Percentiles rank a stretch among this genome's conserved stretches.
Evolutionary conservation across 1,140 invertebrate genomes (phyloP).

Genomic region (Drosophila paulistorum): DNA sequence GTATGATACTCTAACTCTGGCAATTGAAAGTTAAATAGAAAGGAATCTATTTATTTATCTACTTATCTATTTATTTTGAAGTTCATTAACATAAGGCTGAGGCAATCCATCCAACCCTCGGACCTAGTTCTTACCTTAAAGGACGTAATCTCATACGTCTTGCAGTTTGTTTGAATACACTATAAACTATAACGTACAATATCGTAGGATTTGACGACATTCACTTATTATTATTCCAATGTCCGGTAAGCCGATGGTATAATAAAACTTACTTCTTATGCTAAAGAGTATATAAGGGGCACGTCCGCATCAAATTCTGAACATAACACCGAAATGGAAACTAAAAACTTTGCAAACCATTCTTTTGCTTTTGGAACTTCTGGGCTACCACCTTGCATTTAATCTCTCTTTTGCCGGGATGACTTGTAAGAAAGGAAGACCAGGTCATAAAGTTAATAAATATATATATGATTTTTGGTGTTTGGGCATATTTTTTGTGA

Average conservation of each 20-base stretch:
- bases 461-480: slow-evolving; percentile 15
- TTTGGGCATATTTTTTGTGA: slow-evolving; percentile 22
- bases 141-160: too few species aligned
- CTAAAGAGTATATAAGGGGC: background rate
- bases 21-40: too few species aligned
- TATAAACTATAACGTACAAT: too few species aligned
- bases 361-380: background rate
- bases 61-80: too few species aligned
- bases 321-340: slow-evolving; percentile 25
- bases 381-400: background rate
- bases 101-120: too few species aligned
- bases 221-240: too few species aligned
- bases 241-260: background rate
- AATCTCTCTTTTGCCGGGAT: slow-evolving; percentile 44
- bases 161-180: too few species aligned
- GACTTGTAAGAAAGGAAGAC: slow-evolving; percentile 74
- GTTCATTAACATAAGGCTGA: too few species aligned
- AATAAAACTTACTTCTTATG: background rate
- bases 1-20: too few species aligned
- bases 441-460: slow-evolving; percentile 70
- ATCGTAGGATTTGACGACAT: too few species aligned
- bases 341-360: slow-evolving; percentile 20
- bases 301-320: slow-evolving; percentile 10
- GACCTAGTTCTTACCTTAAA: too few species aligned
- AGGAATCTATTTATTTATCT: too few species aligned